Evolutionary conservation across 2,797 vertebrate species (phyloP).

Genomic region (Darevskia nairensis): DNA sequence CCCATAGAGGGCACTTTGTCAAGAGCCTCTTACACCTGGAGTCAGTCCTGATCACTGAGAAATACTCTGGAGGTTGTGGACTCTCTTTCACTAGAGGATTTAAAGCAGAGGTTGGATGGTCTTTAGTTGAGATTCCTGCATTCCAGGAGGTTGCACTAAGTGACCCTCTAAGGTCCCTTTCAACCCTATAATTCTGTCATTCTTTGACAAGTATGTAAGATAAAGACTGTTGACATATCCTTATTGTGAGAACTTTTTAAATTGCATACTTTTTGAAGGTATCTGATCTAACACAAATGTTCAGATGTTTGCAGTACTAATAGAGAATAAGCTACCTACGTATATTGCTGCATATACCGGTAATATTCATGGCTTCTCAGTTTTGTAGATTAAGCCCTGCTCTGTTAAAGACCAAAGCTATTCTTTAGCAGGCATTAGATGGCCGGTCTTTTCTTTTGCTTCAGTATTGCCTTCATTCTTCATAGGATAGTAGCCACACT

Average conservation of each 20-base stretch:
- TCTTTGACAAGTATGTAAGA: background rate
- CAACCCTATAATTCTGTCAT: too few relatives aligned
- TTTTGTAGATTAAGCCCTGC: too few relatives aligned
- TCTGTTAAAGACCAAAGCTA: background rate
- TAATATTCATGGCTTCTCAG: background rate
- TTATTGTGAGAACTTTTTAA: background rate
- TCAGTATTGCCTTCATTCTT: background rate
- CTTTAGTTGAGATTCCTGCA: too few relatives aligned
- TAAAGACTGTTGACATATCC: background rate
- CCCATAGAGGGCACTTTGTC: too few relatives aligned
- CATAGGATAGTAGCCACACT: background rate
- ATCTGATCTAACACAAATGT: accelerated
- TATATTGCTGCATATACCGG: background rate
- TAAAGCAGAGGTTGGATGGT: too few relatives aligned
- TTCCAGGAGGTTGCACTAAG: too few relatives aligned
- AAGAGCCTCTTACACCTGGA: background rate
- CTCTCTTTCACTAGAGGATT: too few relatives aligned
- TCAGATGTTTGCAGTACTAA: background rate
- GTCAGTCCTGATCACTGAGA: background rate
- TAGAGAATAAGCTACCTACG: background rate
- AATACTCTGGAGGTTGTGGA: too few relatives aligned
- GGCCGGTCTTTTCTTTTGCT: background rate
- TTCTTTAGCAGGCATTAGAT: background rate
- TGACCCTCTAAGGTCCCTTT: too few relatives aligned
- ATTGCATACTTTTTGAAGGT: background rate